phyloP scores from a whole-genome alignment of 2,888 invertebrate genomes.

The Mythimna loreyi region DNA sequence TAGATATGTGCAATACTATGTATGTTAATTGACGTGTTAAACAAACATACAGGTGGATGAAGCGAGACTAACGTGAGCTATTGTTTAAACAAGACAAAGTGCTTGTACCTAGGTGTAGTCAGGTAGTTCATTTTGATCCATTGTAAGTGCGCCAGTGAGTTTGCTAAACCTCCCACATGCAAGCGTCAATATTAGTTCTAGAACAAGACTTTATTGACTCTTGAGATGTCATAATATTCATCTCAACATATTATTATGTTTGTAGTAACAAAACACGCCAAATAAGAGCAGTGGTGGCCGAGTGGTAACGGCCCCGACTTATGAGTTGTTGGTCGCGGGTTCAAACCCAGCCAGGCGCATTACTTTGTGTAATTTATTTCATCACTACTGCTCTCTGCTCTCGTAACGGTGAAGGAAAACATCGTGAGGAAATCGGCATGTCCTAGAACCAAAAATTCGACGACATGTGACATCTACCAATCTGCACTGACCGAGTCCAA shows the following conservation, averaged over 20 bases:
- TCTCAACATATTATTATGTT: conserved; percentile 8
- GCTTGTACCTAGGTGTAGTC: not conserved
- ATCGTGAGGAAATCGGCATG: too few relatives aligned
- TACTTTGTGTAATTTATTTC: too few relatives aligned
- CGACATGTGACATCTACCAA: too few relatives aligned
- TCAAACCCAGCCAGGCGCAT: too few relatives aligned
- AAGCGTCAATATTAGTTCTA: conserved; percentile 27
- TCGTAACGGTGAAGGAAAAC: too few relatives aligned
- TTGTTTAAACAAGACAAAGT: conserved; percentile 7
- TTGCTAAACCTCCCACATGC: not conserved
- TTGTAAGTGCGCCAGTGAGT: not conserved
- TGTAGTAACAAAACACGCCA: too few relatives aligned
- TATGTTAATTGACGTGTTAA: not conserved
- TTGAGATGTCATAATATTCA: conserved; percentile 24
- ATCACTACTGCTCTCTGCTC: too few relatives aligned
- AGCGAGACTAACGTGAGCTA: not conserved
- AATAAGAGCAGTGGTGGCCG: too few relatives aligned
- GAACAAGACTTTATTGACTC: conserved; percentile 27
- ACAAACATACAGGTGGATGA: conserved; percentile 1
- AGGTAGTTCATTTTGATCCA: conserved; percentile 13
- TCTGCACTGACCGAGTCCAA: too few relatives aligned
- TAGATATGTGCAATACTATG: not conserved
- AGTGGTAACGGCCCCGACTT: too few relatives aligned
- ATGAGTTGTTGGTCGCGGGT: too few relatives aligned
- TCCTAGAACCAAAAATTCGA: too few relatives aligned